Percentiles rank a stretch among this genome's conserved stretches.
Evolutionary conservation across 2,888 invertebrate species (phyloP).

Genomic region (Lottia scabra): DNA sequence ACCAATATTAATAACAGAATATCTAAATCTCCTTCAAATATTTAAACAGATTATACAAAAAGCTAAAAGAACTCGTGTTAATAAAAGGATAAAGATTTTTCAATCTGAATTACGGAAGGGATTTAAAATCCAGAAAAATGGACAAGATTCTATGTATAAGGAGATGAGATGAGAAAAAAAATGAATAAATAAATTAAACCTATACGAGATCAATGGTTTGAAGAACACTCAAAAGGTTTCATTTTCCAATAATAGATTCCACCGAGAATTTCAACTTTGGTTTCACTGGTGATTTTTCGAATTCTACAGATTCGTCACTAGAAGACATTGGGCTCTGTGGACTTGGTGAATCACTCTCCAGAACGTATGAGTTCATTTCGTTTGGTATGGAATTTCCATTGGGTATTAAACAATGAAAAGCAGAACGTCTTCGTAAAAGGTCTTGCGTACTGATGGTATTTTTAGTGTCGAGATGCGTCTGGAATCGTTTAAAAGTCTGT

Average conservation of each 20-base stretch:
- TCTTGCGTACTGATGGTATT: slow-evolving; percentile 10
- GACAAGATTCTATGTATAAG: too few relatives aligned
- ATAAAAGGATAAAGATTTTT: too few relatives aligned
- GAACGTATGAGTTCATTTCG: slow-evolving; percentile 3
- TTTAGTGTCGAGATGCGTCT: neutral
- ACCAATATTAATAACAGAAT: too few relatives aligned
- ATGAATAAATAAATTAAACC: too few relatives aligned
- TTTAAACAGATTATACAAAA: too few relatives aligned
- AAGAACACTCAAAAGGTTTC: neutral
- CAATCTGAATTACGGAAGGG: too few relatives aligned
- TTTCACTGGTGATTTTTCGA: slow-evolving; percentile 18
- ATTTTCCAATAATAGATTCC: slow-evolving; percentile 42
- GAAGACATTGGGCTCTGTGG: slow-evolving; percentile 7
- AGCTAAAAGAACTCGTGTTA: too few relatives aligned
- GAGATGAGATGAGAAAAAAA: too few relatives aligned
- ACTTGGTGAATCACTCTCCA: slow-evolving; percentile 11
- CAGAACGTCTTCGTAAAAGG: slow-evolving; percentile 11
- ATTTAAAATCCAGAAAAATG: too few relatives aligned
- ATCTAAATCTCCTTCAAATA: too few relatives aligned
- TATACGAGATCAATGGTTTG: too few relatives aligned
- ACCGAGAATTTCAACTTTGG: slow-evolving; percentile 45
- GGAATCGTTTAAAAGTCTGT: slow-evolving; percentile 11
- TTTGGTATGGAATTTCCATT: neutral
- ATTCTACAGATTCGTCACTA: slow-evolving; percentile 16
- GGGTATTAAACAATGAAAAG: slow-evolving; percentile 21